Evolutionary conservation across 35 echinoderm and acorn worm genomes (phyloP).

Genomic region (Apostichopus parvimensis): DNA sequence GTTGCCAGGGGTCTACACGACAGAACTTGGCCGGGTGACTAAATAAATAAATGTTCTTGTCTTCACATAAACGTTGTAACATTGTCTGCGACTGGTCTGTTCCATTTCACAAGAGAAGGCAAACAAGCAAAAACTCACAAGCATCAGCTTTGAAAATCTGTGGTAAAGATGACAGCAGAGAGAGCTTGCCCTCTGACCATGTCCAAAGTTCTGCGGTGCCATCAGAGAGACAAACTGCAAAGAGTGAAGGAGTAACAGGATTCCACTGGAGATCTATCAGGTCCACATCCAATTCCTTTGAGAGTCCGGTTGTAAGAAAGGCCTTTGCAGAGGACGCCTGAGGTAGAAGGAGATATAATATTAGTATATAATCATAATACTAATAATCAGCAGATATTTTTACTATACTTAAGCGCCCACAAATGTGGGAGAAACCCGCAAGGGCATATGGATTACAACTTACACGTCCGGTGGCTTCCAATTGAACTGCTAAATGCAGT

Average conservation of each 20-base stretch:
- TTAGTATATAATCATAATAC: too few relatives aligned
- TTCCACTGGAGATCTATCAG: constrained; percentile 89
- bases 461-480: too few relatives aligned
- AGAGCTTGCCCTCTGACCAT: constrained; percentile 40
- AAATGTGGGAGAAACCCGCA: too few relatives aligned
- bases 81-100: too few relatives aligned
- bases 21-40: too few relatives aligned
- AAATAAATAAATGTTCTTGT: too few relatives aligned
- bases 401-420: too few relatives aligned
- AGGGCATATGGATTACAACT: too few relatives aligned
- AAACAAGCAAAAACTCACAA: constrained; percentile 50
- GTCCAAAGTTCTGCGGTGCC: constrained; percentile 65
- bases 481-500: too few relatives aligned
- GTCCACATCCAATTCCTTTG: constrained; percentile 49
- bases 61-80: too few relatives aligned
- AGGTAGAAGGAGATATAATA: not conserved
- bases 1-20: too few relatives aligned
- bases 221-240: constrained; percentile 86
- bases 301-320: constrained; percentile 39
- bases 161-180: not conserved
- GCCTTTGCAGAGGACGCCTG: constrained; percentile 52
- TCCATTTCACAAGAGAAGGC: not conserved
- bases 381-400: too few relatives aligned
- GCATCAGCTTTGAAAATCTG: constrained; percentile 55
- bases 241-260: constrained; percentile 41